Percentiles rank a stretch among this genome's conserved stretches.
These are phyloP conservation scores for Moxostoma hubbsi DNA, from an alignment of 2,797 vertebrate genomes.

Conservation along the genomic window DNA sequence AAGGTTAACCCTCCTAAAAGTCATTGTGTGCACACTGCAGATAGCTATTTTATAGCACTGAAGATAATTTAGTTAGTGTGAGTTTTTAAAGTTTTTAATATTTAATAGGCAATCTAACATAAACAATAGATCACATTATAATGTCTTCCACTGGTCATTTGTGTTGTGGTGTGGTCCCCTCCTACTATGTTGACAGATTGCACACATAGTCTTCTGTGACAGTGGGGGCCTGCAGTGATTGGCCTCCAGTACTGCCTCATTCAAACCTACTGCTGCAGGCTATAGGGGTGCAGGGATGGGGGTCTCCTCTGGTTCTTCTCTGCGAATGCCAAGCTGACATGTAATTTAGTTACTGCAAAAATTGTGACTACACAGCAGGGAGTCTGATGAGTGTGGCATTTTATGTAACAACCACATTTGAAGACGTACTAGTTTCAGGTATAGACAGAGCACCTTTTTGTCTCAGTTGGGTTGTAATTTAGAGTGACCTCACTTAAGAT, in stretches of 20 bases:
- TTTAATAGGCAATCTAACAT: too few species aligned
- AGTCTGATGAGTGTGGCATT: conserved; percentile 1
- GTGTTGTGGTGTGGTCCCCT: conserved; percentile 39
- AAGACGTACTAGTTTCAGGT: conserved; percentile 8
- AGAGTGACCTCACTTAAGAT: conserved; percentile 46
- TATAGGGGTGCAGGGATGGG: conserved; percentile 13
- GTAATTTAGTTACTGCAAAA: conserved; percentile 44
- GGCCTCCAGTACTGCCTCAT: conserved; percentile 43
- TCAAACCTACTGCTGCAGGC: conserved; percentile 23
- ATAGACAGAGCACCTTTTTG: conserved; percentile 25
- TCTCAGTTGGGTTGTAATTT: conserved; percentile 44
- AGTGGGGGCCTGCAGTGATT: conserved; percentile 50
- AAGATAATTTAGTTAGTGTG: too few species aligned
- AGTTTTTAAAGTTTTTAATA: too few species aligned
- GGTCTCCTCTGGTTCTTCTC: conserved; percentile 57
- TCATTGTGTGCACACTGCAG: too few species aligned
- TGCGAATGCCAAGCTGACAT: conserved; percentile 43
- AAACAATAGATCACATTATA: too few species aligned
- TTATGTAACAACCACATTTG: conserved; percentile 20
- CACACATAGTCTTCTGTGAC: conserved; percentile 46
- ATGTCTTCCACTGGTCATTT: not conserved
- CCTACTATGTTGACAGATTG: conserved; percentile 54
- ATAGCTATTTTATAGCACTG: too few species aligned
- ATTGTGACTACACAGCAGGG: conserved; percentile 27
- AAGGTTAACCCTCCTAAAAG: too few species aligned